Base-by-base conservation (phyloP, 2,113 vertebrate species). In the Corythornis cristatus region DNA sequence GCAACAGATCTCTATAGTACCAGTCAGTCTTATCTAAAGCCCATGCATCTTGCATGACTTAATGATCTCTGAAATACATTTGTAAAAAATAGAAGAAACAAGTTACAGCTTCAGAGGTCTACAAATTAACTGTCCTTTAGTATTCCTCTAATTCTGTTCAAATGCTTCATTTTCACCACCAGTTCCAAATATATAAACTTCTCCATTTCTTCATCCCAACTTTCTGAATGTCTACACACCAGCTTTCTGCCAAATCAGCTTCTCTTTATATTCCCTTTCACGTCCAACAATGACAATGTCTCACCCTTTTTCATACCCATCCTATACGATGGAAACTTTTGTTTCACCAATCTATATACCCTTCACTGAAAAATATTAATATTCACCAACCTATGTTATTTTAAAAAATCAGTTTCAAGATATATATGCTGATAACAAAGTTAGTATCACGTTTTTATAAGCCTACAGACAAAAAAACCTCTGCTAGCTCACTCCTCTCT, bases 251-350 rank as follows among this genome's bases (percentile, higher is more conserved):
- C 37, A 42, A 23, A 58, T 66, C 40, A 82, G 40, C 22, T 82
- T 3, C 0, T 67, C 22, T 37, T 67, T 58, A 57, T 21, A 37
- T 2, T 67, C 40, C 11, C 43, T 71, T 78, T 53, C 42, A 42
- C 31, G 28, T 18, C 11, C 60, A 43, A 23, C 9, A 86, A 31
- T 0, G 0, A 66, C 9, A 17, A 7, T 3, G 5, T 62, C 43
- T 77, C 51, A 73, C 15, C 16, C 25, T 66, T 66, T 33, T 70
- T 22, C 6, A 3, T 6, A 9, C 42, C 53, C 19, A 58, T 15
- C 25, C 65, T 62, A 0, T 14, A 25, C 0, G 40, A 58, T 1
- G 4, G 29, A 15, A 23, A 42, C 9, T 15, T 66, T 76, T 75
- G 35, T 65, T 67, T 72, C 61, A 86, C 14, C 13, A n/a, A 15